Evolutionary conservation across 2,888 invertebrate genomes (phyloP).

Genomic region (Sussaba pulchella): DNA sequence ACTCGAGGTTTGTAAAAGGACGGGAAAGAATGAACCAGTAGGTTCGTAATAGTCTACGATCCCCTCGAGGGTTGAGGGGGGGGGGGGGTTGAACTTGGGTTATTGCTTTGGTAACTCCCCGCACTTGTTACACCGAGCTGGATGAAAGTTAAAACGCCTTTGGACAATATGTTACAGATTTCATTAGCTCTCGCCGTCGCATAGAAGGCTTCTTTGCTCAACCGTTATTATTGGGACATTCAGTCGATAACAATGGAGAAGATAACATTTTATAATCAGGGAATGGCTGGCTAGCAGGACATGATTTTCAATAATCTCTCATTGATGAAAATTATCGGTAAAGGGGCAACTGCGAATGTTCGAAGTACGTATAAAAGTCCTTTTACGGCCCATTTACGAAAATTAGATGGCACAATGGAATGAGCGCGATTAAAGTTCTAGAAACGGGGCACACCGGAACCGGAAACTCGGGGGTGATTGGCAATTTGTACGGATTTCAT

Average conservation of each 20-base stretch:
- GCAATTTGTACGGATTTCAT: conserved; percentile 48
- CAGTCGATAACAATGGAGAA: conserved; percentile 4
- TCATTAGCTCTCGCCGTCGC: conserved; percentile 38
- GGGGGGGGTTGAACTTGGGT: too few species aligned
- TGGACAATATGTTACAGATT: conserved; percentile 48
- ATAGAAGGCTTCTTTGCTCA: conserved; percentile 13
- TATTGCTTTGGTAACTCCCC: conserved; percentile 22
- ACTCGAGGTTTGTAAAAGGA: conserved; percentile 28
- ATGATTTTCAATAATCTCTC: background rate
- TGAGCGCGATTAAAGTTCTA: background rate
- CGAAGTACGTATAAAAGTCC: background rate
- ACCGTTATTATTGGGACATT: background rate
- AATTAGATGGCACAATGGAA: background rate
- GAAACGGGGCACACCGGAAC: background rate
- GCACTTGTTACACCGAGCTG: conserved; percentile 23
- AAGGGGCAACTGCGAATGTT: background rate
- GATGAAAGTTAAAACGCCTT: conserved; percentile 38
- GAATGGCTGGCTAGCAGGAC: background rate
- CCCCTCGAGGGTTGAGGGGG: too few species aligned
- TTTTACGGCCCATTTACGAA: background rate
- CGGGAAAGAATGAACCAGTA: conserved; percentile 30
- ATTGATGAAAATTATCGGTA: background rate
- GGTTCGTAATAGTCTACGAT: conserved; percentile 46
- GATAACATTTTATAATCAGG: conserved; percentile 10
- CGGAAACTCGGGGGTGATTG: conserved; percentile 41